These are phyloP conservation scores for Xestia rhomboidea DNA, from an alignment of 2,888 invertebrate species.

Conservation along the genomic window DNA sequence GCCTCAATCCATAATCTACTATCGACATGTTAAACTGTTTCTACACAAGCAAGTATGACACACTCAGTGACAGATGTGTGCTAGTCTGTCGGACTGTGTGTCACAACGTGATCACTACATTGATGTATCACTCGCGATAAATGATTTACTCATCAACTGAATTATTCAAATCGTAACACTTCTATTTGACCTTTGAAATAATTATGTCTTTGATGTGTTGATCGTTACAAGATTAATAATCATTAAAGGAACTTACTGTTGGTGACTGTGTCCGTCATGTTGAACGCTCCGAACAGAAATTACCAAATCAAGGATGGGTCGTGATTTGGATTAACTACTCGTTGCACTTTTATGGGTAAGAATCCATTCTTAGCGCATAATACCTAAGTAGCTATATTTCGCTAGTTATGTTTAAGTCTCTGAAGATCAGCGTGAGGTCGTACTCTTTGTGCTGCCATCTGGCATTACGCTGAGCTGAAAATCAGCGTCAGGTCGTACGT, in stretches of 20 bases:
- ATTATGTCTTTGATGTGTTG: conserved; percentile 33
- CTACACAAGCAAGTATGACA: conserved; percentile 9
- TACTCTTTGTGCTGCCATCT: too few relatives aligned
- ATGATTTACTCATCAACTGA: conserved; percentile 55
- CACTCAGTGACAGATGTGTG: conserved; percentile 44
- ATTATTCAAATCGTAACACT: conserved; percentile 38
- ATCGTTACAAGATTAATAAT: background rate
- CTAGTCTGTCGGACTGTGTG: conserved; percentile 18
- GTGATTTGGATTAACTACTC: background rate
- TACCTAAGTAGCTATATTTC: too few relatives aligned
- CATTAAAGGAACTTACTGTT: background rate
- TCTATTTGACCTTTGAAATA: conserved; percentile 16
- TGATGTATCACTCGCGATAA: conserved; percentile 52
- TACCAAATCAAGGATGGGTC: background rate
- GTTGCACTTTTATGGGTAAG: background rate
- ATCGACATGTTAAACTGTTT: background rate
- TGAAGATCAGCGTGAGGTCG: too few relatives aligned
- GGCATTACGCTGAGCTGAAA: too few relatives aligned
- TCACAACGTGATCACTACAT: conserved; percentile 27
- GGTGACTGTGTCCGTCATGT: background rate
- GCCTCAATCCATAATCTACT: background rate
- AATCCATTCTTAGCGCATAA: background rate
- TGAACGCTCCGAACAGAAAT: background rate
- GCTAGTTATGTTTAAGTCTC: too few relatives aligned
- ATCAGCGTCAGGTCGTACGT: too few relatives aligned